Percentiles rank a stretch among this genome's conserved stretches.
Conservation (phyloP, 2,888 invertebrate genomes). For the Drosophila prostipennis region DNA sequence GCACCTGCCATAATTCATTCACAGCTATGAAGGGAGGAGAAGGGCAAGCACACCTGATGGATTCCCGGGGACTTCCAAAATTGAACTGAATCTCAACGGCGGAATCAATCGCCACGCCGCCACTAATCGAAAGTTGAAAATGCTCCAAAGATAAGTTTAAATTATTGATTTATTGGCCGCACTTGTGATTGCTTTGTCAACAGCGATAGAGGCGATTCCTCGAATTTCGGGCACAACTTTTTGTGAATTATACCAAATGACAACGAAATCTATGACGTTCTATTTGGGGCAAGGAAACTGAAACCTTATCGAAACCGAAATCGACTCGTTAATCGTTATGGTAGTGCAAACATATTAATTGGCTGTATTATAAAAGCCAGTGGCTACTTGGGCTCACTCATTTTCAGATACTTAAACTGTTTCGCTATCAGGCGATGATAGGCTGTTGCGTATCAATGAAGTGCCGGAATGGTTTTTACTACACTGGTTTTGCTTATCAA, state of each 20-base stretch:
- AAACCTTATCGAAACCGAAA: constrained; percentile 4
- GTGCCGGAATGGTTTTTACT: not conserved
- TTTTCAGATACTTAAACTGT: not conserved
- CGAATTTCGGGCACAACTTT: not conserved
- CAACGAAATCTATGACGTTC: constrained; percentile 13
- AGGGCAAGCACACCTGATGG: constrained; percentile 44
- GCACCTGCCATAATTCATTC: constrained; percentile 45
- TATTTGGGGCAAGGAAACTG: not conserved
- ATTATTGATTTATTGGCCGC: constrained; percentile 12
- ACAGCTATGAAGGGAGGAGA: constrained; percentile 5
- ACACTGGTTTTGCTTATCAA: not conserved
- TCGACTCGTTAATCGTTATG: constrained; percentile 3
- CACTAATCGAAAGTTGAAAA: constrained; percentile 2
- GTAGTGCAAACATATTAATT: not conserved
- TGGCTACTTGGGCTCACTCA: not conserved
- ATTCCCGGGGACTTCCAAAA: constrained; percentile 21
- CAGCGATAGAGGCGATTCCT: constrained; percentile 2
- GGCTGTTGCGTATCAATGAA: not conserved
- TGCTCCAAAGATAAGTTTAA: not conserved
- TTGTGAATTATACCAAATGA: constrained; percentile 2
- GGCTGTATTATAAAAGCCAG: not conserved
- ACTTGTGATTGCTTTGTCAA: not conserved
- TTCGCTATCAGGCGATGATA: too few relatives aligned
- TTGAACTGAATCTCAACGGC: not conserved
- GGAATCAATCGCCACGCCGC: not conserved